These are phyloP conservation scores for Narcine bancroftii DNA, from an alignment of 2,113 vertebrate species.

Conservation along the genomic window DNA sequence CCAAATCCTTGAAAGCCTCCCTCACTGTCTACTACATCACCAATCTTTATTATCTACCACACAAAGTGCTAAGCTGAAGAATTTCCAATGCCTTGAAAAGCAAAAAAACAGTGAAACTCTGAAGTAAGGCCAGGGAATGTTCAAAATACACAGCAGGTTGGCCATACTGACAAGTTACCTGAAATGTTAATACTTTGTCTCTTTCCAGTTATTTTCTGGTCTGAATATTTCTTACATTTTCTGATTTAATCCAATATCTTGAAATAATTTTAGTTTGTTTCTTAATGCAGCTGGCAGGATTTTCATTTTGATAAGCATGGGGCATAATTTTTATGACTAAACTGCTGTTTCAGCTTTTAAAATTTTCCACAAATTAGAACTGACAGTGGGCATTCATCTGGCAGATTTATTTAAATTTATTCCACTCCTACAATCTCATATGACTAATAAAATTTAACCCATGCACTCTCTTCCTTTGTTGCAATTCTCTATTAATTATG, in stretches of 20 bases:
- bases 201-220: no score
- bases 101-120: no score
- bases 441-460: conserved; percentile 14
- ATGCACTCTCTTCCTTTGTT: background rate
- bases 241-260: background rate
- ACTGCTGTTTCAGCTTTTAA: conserved; percentile 8
- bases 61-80: background rate
- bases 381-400: background rate
- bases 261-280: background rate
- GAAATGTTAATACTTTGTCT: no score
- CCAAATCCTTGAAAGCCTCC: no score
- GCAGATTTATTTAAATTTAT: background rate
- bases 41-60: no score
- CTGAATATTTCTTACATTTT: no score
- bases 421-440: background rate
- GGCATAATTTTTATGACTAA: conserved; percentile 11
- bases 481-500: background rate
- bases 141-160: no score
- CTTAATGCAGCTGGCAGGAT: background rate
- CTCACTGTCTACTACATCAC: no score
- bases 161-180: no score
- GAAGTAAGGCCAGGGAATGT: no score
- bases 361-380: background rate
- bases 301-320: background rate
- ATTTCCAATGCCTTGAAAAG: no score